Base-by-base conservation (phyloP, 2,888 invertebrate species). In the Rhagonycha lutea region DNA sequence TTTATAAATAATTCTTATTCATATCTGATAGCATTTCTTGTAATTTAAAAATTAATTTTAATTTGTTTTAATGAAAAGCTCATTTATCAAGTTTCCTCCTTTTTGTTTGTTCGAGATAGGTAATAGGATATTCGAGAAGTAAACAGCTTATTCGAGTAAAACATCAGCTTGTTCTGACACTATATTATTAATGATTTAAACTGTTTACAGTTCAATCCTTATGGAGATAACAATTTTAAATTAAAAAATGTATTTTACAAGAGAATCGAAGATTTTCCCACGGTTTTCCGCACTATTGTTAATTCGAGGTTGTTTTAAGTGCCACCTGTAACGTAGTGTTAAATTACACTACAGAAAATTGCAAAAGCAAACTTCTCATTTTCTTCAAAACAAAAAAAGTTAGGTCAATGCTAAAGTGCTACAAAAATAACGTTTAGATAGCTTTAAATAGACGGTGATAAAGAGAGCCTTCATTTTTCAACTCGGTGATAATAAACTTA, bases 111-210 rank as follows among this genome's bases (percentile, higher is more conserved):
- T 12, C 23, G 14, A 67, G 72, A 72, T 72, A 68, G 67, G 72
- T 68, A 68, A 72, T 72, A 7, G 47, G 47, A 47, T 47, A 72
- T 61, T 61, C 63, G 68, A 29, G 24, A 28, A 68, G 72, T 68
- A 68, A 72, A 72, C 72, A 72, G 68, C 72, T 23, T 72, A 65
- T 65, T 23, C 72, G 68, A 62, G 72, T 68, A 72, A 72, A 72
- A 72, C 72, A 72, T 24, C 72, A 68, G 72, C 72, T 72, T 72
- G 72, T 61, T 14, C 28, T 72, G 72, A 61, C 72, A 68, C 68
- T 68, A 65, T 62, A 62, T 68, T 72, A 72, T 72, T 72, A 72
- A 72, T 72, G 61, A 68, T 68, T 68, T 72, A 68, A 47, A 47
- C 47, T 47, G 47, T 47, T 47, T 47, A 47, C 47, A 47, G 47